A percentile compares a stretch with the other conserved stretches of the same genome.
Conservation (phyloP, 2,797 vertebrate genomes). For the Champsocephalus gunnari region DNA sequence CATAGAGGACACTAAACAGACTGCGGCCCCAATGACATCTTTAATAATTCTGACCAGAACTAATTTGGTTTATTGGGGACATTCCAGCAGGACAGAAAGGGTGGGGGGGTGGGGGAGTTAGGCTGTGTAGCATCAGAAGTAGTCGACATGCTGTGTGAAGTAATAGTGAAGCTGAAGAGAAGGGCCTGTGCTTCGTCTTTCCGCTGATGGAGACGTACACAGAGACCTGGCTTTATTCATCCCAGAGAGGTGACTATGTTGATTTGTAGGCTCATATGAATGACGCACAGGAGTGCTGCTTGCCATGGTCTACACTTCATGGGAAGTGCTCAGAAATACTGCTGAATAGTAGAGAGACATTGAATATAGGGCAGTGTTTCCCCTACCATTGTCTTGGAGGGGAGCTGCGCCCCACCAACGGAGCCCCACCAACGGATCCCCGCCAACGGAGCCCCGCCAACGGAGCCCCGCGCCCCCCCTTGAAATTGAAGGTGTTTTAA, state of each 20-base stretch:
- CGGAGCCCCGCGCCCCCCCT: too few species aligned
- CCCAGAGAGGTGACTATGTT: neutral
- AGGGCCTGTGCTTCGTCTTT: constrained; percentile 49
- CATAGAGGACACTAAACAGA: constrained; percentile 56
- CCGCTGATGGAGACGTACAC: constrained; percentile 38
- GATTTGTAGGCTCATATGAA: constrained; percentile 38
- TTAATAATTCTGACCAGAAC: constrained; percentile 69
- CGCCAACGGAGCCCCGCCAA: too few species aligned
- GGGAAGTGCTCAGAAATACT: neutral
- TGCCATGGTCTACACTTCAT: neutral
- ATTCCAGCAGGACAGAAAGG: constrained; percentile 55
- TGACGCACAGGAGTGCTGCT: constrained; percentile 17
- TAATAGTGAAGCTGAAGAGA: constrained; percentile 46
- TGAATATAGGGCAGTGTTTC: too few species aligned
- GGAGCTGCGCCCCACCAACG: too few species aligned
- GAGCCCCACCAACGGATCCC: too few species aligned
- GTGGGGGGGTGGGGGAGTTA: neutral
- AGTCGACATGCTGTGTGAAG: constrained; percentile 46
- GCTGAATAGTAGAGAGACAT: neutral
- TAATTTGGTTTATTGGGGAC: constrained; percentile 70
- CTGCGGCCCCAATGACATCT: constrained; percentile 57
- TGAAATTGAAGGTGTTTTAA: too few species aligned
- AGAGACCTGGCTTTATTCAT: constrained; percentile 45
- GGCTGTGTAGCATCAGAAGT: constrained; percentile 53
- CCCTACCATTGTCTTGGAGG: too few species aligned